A percentile compares a stretch with the other conserved stretches of the same genome.
Evolutionary conservation across 2,113 vertebrate species (phyloP).

Genomic region (Pelecanus crispus): DNA sequence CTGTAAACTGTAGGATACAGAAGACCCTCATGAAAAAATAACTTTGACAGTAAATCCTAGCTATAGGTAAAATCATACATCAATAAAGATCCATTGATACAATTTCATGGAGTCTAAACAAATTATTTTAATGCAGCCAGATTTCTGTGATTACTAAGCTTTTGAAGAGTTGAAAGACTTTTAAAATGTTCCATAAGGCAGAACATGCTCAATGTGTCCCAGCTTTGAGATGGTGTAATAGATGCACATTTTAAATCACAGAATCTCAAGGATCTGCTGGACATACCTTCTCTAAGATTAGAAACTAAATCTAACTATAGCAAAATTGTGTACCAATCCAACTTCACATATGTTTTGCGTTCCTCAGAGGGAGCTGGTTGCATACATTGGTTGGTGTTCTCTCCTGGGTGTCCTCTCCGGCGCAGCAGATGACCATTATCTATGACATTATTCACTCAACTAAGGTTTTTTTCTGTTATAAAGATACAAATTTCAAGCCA

Average conservation of each 20-base stretch:
- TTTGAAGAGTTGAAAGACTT: not conserved
- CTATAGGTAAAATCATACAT: not conserved
- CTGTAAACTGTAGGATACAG: not conserved
- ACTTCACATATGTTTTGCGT: not conserved
- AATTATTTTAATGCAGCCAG: not conserved
- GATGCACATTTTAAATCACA: not conserved
- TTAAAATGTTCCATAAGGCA: not conserved
- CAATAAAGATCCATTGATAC: not conserved
- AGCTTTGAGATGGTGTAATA: not conserved
- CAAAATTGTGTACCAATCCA: not conserved
- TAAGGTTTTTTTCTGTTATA: not conserved
- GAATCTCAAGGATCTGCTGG: not conserved
- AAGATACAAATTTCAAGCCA: not conserved
- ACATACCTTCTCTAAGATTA: not conserved
- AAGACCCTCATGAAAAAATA: not conserved
- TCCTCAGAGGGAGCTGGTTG: not conserved
- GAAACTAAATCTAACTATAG: not conserved
- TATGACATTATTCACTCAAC: not conserved
- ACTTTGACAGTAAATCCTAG: not conserved
- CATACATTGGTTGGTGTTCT: fast-evolving
- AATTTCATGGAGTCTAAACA: not conserved
- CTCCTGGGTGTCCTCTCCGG: not conserved
- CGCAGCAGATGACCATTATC: fast-evolving
- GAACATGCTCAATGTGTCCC: not conserved
- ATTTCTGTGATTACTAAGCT: not conserved